Evolutionary conservation across 2,113 vertebrate species (phyloP).

Genomic region (Phyllostomus discolor): DNA sequence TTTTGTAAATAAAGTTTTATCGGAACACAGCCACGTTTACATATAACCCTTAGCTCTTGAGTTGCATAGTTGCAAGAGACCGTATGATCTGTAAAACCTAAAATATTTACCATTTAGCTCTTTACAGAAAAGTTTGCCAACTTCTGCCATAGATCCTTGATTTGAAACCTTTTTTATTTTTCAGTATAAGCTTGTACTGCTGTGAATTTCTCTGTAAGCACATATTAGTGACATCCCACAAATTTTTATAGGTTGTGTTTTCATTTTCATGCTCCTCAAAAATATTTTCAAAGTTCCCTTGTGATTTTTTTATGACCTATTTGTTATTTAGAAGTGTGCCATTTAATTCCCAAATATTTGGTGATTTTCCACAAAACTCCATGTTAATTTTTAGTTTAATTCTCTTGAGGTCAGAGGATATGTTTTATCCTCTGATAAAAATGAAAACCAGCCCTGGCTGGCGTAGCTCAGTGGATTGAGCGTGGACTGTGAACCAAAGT

Average conservation of each 20-base stretch:
- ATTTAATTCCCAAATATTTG: not conserved
- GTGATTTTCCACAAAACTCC: not conserved
- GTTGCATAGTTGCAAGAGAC: not conserved
- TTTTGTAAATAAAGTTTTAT: slow-evolving; percentile 15
- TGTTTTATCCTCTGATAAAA: not conserved
- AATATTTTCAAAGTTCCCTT: not conserved
- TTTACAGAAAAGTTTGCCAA: not conserved
- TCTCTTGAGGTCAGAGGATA: not conserved
- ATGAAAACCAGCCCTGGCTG: too few species aligned
- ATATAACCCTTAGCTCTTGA: not conserved
- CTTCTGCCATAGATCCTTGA: not conserved
- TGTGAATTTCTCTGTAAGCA: not conserved
- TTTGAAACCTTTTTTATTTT: not conserved
- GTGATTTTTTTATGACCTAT: not conserved
- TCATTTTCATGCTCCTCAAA: not conserved
- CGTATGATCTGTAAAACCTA: not conserved
- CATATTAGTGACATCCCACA: not conserved
- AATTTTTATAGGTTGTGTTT: not conserved
- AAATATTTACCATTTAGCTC: not conserved
- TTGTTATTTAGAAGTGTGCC: slow-evolving; percentile 21
- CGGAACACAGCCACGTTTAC: not conserved
- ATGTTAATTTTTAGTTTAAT: not conserved
- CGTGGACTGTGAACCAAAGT: too few species aligned
- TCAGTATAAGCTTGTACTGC: not conserved
- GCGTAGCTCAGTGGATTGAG: too few species aligned